Base-by-base conservation (phyloP, 2,888 invertebrate genomes). In the Luperina testacea region DNA sequence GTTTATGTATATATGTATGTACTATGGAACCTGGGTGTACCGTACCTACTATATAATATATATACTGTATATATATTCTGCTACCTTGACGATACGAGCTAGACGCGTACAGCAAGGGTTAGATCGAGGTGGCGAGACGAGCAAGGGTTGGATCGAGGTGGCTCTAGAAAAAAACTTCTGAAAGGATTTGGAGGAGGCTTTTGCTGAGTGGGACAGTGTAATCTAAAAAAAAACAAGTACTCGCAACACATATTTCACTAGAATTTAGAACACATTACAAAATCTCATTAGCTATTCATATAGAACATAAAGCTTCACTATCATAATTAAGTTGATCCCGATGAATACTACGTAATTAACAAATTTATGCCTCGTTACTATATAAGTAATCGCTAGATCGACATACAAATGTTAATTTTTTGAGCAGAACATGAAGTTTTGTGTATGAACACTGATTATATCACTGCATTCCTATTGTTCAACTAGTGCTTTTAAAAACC, bases 251-350 rank as follows among this genome's bases (percentile, higher is more conserved):
- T 57, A 53, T 45, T 63, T 75, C 38, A 24, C 20, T 32, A 48
- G 42, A 64, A 82, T 63, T 45, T 63, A 48, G 11, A 48, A 32
- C 48, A 42, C 42, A 82, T 82, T 75, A 75, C 57, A n/a, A 59
- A 69, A 70, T 51, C 17, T 64, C 5, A 82, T 64, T 57, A 59
- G 17, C 15, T 1, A 51, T 38, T 3, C 38, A 38, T 8, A 57
- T 32, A 73, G 32, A 74, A n/a, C 51, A 17, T 64, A 59, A 38
- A 69, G 17, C 59, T 59, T 42, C 2, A 42, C 27, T 48, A n/a
- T 32, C 20, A 32, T 69, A 59, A 82, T 75, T 48, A 42, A n/a
- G 38, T 51, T 69, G 15, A 32, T 48, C 6, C 17, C 7, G 48
- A 24, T 61, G 38, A 81, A 79, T 51, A 73, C 42, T 81, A 38